Percentiles rank a stretch among this genome's conserved stretches.
phyloP scores from a whole-genome alignment of 1,140 invertebrate species.

The Steinernema khuongi region DNA sequence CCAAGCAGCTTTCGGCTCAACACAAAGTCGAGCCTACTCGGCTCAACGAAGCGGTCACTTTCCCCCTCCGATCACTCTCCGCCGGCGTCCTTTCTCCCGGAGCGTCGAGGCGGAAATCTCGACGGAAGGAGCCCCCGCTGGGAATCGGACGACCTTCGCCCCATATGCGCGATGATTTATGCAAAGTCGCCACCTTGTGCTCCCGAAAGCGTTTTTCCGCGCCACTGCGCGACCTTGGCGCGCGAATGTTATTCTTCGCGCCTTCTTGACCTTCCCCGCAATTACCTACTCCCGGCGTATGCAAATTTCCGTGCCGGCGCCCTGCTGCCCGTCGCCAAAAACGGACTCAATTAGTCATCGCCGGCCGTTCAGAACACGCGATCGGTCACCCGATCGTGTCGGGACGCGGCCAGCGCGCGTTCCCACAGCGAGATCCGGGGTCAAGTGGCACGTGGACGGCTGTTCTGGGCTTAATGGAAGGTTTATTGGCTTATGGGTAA shows the following conservation, averaged over 20 bases:
- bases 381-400: not conserved
- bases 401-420: too few species aligned
- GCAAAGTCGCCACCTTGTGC: slow-evolving; percentile 1
- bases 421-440: too few species aligned
- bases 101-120: not conserved
- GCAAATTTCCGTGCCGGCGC: not conserved
- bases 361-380: too few species aligned
- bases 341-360: slow-evolving; percentile 9
- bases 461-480: too few species aligned
- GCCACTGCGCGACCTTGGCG: not conserved
- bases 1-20: too few species aligned
- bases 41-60: too few species aligned
- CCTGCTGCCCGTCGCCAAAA: slow-evolving; percentile 1
- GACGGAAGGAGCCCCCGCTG: not conserved
- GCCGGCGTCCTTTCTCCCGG: too few species aligned
- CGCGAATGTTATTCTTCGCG: slow-evolving; percentile 10
- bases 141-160: not conserved
- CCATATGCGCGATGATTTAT: slow-evolving; percentile 1
- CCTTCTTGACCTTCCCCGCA: slow-evolving; percentile 4
- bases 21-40: too few species aligned
- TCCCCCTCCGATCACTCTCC: too few species aligned
- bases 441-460: too few species aligned
- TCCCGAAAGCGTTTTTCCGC: slow-evolving; percentile 9
- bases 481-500: too few species aligned
- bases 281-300: slow-evolving; percentile 12